These are phyloP conservation scores for Ispidina picta DNA, from an alignment of 2,797 vertebrate genomes.

Conservation along the genomic window DNA sequence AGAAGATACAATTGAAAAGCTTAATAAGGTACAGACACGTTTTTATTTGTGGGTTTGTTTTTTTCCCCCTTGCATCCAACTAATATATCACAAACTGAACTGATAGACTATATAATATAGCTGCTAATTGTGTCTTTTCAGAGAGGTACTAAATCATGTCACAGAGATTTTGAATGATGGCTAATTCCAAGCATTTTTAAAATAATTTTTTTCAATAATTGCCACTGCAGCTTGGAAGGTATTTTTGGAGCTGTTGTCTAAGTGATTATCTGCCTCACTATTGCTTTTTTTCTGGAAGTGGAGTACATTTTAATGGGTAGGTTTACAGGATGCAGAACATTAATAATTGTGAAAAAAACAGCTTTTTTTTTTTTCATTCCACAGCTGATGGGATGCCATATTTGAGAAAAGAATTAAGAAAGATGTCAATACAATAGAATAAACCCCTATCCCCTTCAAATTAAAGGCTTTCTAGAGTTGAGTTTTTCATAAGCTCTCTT, in stretches of 20 bases:
- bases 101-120: not conserved
- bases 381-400: not conserved
- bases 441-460: not conserved
- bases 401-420: not conserved
- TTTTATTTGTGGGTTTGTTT: not conserved
- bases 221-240: not conserved
- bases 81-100: not conserved
- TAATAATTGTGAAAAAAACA: not conserved
- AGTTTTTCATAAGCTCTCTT: not conserved
- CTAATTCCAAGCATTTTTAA: not conserved
- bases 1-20: not conserved
- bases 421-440: not conserved
- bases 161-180: not conserved
- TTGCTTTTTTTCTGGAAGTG: not conserved
- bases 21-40: conserved; percentile 47
- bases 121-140: not conserved
- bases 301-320: not conserved
- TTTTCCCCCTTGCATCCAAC: not conserved
- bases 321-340: not conserved
- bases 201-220: not conserved
- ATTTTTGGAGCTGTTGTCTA: not conserved
- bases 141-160: not conserved
- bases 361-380: not conserved
- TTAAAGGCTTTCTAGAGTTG: not conserved
- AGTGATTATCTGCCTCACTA: not conserved